Evolutionary conservation across 2,113 vertebrate genomes (phyloP).

Genomic region (Xenopus borealis): DNA sequence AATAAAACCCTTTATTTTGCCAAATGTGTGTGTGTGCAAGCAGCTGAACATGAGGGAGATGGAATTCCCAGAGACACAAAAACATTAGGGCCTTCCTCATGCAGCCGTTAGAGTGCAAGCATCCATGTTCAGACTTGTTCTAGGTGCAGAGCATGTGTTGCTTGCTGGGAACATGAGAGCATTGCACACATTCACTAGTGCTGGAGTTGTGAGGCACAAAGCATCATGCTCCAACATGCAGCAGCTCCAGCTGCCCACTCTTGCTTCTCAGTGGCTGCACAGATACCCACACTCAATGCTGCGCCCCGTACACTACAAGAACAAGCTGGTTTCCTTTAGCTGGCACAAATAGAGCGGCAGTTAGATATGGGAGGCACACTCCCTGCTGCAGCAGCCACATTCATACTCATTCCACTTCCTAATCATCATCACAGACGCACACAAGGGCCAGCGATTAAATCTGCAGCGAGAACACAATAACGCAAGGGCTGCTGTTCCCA

Average conservation of each 20-base stretch:
- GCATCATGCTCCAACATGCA: constrained; percentile 51
- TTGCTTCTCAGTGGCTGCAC: constrained; percentile 43
- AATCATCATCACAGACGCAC: constrained; percentile 58
- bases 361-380: constrained; percentile 55
- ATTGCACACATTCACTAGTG: background rate
- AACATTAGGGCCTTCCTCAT: too few relatives aligned
- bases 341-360: constrained; percentile 53
- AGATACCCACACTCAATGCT: constrained; percentile 48
- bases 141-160: background rate
- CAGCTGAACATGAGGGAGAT: too few relatives aligned
- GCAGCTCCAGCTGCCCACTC: constrained; percentile 42
- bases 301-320: constrained; percentile 46
- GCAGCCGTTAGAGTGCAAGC: background rate
- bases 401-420: constrained; percentile 62
- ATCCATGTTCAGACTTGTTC: constrained; percentile 19
- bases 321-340: constrained; percentile 59
- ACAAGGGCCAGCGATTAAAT: constrained; percentile 60
- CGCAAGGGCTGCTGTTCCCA: constrained; percentile 48
- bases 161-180: background rate
- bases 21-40: too few relatives aligned
- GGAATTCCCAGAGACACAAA: too few relatives aligned
- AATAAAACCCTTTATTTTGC: too few relatives aligned
- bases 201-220: background rate
- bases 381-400: constrained; percentile 56
- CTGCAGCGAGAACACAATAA: constrained; percentile 48